Conservation (phyloP, 2,888 invertebrate genomes). For the Altica lythri region DNA sequence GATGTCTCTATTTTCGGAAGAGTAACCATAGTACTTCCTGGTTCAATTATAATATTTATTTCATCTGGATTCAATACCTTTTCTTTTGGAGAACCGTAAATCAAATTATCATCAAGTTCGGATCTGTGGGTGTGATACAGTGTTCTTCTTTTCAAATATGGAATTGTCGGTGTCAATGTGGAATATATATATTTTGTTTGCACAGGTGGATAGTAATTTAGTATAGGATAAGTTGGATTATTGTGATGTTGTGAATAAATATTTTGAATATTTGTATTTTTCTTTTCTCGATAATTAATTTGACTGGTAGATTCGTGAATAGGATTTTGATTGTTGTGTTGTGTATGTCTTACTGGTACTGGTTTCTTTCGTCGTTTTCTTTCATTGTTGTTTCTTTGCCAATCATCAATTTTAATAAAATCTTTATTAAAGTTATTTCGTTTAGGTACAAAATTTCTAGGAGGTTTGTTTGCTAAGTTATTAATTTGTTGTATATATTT, state of each 20-base stretch:
- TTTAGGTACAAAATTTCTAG: no score
- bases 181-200: slow-evolving; percentile 12
- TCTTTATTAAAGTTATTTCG: no score
- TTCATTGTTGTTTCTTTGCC: not conserved
- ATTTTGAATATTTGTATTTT: slow-evolving; percentile 2
- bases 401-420: slow-evolving; percentile 7
- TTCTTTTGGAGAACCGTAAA: slow-evolving; percentile 27
- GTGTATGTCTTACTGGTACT: not conserved
- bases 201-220: not conserved
- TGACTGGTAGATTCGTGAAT: not conserved
- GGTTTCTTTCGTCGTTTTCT: not conserved
- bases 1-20: slow-evolving; percentile 11
- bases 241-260: slow-evolving; percentile 1
- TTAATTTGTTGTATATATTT: slow-evolving; percentile 15
- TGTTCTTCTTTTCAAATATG: slow-evolving; percentile 1
- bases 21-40: slow-evolving; percentile 19
- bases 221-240: no score
- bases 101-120: slow-evolving; percentile 1
- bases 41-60: slow-evolving; percentile 26
- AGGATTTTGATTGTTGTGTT: not conserved
- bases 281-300: not conserved
- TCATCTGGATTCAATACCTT: slow-evolving; percentile 25
- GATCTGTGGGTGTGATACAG: slow-evolving; percentile 3
- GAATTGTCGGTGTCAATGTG: slow-evolving; percentile 16
- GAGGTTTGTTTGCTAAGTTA: slow-evolving; percentile 1